A percentile compares a stretch with the other conserved stretches of the same genome.
Conservation (phyloP, 2,888 invertebrate genomes). For the Parnassius smintheus region DNA sequence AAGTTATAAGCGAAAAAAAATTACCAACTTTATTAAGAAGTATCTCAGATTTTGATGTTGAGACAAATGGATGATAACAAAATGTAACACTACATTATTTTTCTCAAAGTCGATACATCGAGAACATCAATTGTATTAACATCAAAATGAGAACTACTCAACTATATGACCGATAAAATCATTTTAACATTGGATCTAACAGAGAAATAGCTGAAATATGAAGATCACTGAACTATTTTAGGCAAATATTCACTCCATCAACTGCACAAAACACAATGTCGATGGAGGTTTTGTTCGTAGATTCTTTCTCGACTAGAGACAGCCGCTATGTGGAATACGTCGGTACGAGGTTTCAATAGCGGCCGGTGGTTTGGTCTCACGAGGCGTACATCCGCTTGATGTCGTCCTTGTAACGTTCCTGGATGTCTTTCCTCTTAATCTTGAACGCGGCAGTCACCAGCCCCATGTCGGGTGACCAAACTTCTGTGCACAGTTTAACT, state of each 20-base stretch:
- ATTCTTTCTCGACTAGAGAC: no score
- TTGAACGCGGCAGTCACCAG: constrained; percentile 99
- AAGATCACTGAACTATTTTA: not conserved
- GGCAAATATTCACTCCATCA: no score
- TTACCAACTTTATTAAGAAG: constrained; percentile 1
- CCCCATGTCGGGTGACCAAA: constrained; percentile 98
- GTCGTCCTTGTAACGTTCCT: constrained; percentile 95
- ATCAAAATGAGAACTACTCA: not conserved
- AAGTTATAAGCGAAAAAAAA: not conserved
- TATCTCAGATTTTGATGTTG: not conserved
- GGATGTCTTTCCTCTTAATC: constrained; percentile 97
- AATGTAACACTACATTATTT: not conserved
- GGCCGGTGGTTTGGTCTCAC: constrained; percentile 76
- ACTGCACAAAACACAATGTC: not conserved
- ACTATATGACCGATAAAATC: not conserved
- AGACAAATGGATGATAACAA: not conserved
- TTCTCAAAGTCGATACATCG: constrained; percentile 4
- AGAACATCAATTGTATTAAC: not conserved
- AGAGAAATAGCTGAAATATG: not conserved
- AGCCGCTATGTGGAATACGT: no score
- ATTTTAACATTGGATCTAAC: not conserved
- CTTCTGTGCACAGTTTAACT: constrained; percentile 92
- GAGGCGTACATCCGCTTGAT: constrained; percentile 97
- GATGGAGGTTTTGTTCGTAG: no score
- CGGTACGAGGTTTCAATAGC: not conserved